phyloP scores from a whole-genome alignment of 2,797 vertebrate genomes.

The Sebastolobus alascanus region DNA sequence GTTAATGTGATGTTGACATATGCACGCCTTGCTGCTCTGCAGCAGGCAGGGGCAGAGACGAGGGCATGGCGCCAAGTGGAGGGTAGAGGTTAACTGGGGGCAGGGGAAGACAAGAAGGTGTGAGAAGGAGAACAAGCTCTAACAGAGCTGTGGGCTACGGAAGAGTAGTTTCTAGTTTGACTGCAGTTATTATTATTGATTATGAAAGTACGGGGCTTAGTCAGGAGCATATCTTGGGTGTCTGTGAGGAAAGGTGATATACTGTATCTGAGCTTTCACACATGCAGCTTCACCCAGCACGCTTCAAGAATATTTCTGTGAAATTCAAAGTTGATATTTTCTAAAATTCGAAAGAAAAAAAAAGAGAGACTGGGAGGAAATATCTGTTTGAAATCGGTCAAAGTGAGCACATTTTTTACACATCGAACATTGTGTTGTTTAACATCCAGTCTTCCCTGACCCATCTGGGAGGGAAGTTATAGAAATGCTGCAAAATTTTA shows the following conservation, averaged over 20 bases:
- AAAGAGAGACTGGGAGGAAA: background rate
- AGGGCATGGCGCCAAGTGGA: constrained; percentile 19
- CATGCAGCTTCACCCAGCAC: background rate
- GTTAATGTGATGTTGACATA: constrained; percentile 71
- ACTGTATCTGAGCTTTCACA: constrained; percentile 8
- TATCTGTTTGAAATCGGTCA: background rate
- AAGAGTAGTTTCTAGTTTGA: constrained; percentile 25
- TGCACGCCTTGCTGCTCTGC: constrained; percentile 49
- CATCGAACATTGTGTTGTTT: background rate
- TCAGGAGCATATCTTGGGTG: constrained; percentile 17
- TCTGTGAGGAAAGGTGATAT: constrained; percentile 1
- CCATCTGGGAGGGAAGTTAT: constrained; percentile 1
- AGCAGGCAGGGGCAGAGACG: constrained; percentile 30
- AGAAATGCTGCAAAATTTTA: constrained; percentile 30
- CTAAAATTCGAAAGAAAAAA: background rate
- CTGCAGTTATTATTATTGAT: constrained; percentile 53
- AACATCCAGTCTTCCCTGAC: constrained; percentile 7
- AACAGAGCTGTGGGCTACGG: background rate
- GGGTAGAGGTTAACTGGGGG: constrained; percentile 61
- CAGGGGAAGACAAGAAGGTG: constrained; percentile 30
- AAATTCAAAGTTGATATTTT: constrained; percentile 7
- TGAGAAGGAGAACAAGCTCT: constrained; percentile 12
- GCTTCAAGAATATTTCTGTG: background rate
- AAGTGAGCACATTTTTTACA: background rate
- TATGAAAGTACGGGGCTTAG: constrained; percentile 31